Base-by-base conservation (phyloP, 2,113 vertebrate genomes). In the Ranitomeya variabilis region DNA sequence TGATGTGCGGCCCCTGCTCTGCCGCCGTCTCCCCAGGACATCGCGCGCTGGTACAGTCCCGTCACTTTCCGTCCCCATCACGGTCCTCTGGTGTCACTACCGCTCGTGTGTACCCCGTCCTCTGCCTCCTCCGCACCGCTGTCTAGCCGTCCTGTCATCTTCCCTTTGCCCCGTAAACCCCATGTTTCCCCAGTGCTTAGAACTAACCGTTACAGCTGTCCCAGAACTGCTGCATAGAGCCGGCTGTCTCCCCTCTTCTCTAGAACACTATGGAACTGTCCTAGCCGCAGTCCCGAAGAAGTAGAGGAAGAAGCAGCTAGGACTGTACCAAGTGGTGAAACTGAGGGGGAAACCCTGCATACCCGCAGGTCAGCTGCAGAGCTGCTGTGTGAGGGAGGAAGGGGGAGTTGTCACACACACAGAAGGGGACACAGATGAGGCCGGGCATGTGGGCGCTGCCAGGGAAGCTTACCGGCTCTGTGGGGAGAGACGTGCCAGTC, bases 401-500 rank as follows among this genome's bases (percentile, higher is more conserved):
- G 23, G 54, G 23, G 60, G 45, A 26, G 85, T 19, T 77, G 87
- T 73, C 91, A 90, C 89, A 91, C 91, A 90, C 89, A 91, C 89
- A 90, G 84, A 92, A 87, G 91, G 90, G 76, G 89, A 78, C 19
- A 78, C 4, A 31, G 55, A 18, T 12, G 19, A 23, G 59, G 12
- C 23, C 7, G 31, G 21, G 60, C 19, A 69, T 6, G 7, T 23
- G 21, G 0, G n/a, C 12, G 54, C 31, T 6, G 6, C 6, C 13
- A 14, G 26, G 15, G 66, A 45, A 51, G 69, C 69, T 21, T 76
- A 76, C 73, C 16, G 73, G n/a, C 19, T 21, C 57, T 57, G 18
- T 26, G 11, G 7, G 21, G 18, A 6, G 23, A 81, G 64, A 59
- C 54, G 79, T 80, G 79, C 10, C 57, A 60, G 45, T 21, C n/a